These are phyloP conservation scores for Lynx canadensis DNA, from an alignment of 2,113 vertebrate genomes.

Conservation along the genomic window DNA sequence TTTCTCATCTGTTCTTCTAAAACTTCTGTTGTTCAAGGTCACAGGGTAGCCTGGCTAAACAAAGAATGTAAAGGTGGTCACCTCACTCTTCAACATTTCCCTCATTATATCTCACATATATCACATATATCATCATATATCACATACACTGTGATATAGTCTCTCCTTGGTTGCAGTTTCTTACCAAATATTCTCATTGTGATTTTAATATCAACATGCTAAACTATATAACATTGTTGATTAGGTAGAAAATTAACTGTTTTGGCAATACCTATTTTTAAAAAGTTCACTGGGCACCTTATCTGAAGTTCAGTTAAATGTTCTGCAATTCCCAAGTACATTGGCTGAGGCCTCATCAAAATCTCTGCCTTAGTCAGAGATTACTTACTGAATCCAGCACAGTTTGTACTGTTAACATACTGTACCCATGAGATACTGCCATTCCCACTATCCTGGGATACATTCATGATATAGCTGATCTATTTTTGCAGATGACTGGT, in stretches of 20 bases:
- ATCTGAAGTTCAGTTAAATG: constrained; percentile 34
- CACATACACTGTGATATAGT: not conserved
- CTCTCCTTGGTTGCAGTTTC: not conserved
- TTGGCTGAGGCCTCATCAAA: not conserved
- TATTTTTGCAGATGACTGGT: not conserved
- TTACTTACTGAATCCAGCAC: not conserved
- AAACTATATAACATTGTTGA: not conserved
- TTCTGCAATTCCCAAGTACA: constrained; percentile 15
- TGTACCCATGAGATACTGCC: not conserved
- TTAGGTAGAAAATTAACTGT: not conserved
- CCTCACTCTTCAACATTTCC: not conserved
- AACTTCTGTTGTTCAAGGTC: not conserved
- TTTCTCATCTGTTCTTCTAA: constrained; percentile 1
- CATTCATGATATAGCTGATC: not conserved
- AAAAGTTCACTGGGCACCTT: not conserved
- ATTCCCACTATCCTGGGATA: not conserved
- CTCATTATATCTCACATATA: not conserved
- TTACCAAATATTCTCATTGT: constrained; percentile 37
- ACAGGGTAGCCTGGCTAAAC: not conserved
- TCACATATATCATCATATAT: too few species aligned
- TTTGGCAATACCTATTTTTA: not conserved
- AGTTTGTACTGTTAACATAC: not conserved
- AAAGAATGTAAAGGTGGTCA: not conserved
- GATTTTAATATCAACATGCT: constrained; percentile 29
- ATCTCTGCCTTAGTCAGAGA: not conserved